These are phyloP conservation scores for Diploscapter pachys DNA, from an alignment of 1,140 invertebrate species.

Conservation along the genomic window DNA sequence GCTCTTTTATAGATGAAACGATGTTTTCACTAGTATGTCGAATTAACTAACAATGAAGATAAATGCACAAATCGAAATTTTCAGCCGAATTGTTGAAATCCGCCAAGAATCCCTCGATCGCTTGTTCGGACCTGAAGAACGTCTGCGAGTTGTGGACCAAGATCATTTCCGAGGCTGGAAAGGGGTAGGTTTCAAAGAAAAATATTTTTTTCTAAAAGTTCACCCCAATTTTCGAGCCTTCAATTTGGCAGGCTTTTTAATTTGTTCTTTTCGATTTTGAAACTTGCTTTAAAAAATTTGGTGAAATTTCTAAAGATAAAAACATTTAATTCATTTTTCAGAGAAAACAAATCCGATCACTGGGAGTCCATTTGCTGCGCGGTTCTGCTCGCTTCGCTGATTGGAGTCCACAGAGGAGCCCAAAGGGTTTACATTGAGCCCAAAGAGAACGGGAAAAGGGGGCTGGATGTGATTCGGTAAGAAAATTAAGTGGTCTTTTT, in stretches of 20 bases:
- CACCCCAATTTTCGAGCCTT: background rate
- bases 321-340: too few species aligned
- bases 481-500: background rate
- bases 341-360: slow-evolving; percentile 30
- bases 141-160: slow-evolving; percentile 29
- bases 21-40: too few species aligned
- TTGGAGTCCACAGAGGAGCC: slow-evolving; percentile 37
- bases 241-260: too few species aligned
- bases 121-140: background rate
- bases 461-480: slow-evolving; percentile 30
- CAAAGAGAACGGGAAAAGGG: slow-evolving; percentile 23
- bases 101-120: slow-evolving; percentile 25
- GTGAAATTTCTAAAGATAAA: slow-evolving; percentile 35
- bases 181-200: background rate
- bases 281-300: slow-evolving; percentile 35
- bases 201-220: background rate
- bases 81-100: slow-evolving; percentile 36
- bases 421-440: slow-evolving; percentile 39
- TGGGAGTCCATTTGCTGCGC: slow-evolving; percentile 48
- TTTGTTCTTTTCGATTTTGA: too few species aligned
- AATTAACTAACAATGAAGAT: background rate
- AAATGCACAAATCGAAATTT: background rate
- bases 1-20: too few species aligned
- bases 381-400: slow-evolving; percentile 49
- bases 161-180: slow-evolving; percentile 22